A percentile compares a stretch with the other conserved stretches of the same genome.
phyloP scores from a whole-genome alignment of 1,140 invertebrate genomes.

The Akabosia matsudoensis region DNA sequence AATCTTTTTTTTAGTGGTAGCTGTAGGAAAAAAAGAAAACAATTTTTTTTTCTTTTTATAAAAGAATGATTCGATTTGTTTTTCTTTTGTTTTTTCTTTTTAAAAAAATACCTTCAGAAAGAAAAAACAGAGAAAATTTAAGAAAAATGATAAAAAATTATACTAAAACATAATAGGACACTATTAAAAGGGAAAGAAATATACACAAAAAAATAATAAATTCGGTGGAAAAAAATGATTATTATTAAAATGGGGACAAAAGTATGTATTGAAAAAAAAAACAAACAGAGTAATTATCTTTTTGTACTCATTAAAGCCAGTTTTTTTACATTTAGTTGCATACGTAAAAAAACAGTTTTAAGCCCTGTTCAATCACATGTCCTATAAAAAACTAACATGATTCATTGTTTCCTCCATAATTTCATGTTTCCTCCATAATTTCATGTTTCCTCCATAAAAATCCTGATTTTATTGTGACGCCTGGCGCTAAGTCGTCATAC shows the following conservation, averaged over 20 bases:
- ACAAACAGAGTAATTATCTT: too few species aligned
- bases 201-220: too few species aligned
- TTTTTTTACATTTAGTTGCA: slow-evolving; percentile 11
- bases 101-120: neutral
- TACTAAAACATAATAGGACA: too few species aligned
- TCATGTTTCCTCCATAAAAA: neutral
- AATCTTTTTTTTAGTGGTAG: too few species aligned
- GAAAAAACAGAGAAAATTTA: neutral
- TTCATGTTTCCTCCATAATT: neutral
- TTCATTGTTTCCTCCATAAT: neutral
- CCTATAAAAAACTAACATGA: too few species aligned
- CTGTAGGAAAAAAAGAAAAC: too few species aligned
- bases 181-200: too few species aligned
- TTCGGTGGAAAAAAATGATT: slow-evolving; percentile 5
- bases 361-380: too few species aligned
- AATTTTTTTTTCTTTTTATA: too few species aligned
- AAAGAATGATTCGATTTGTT: too few species aligned
- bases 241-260: neutral
- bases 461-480: too few species aligned
- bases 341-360: neutral
- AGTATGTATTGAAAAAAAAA: slow-evolving; percentile 17
- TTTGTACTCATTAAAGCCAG: slow-evolving; percentile 25
- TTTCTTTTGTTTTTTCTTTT: neutral
- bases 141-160: neutral
- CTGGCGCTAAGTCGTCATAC: too few species aligned